Evolutionary conservation across 2,888 invertebrate genomes (phyloP).

Genomic region (Apeira syringaria): DNA sequence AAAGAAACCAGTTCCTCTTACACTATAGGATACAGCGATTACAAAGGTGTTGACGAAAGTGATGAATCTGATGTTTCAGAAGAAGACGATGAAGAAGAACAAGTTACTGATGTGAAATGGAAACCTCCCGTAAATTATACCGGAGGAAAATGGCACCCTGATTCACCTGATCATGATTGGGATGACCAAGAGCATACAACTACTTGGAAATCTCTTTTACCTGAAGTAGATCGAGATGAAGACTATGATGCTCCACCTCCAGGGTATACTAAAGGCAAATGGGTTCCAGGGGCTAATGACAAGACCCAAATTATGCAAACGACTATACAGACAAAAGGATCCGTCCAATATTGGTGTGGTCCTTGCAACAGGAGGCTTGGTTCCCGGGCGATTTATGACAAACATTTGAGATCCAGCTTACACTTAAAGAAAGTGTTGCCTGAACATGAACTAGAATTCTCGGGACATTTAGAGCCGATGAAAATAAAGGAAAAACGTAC

Average conservation of each 20-base stretch:
- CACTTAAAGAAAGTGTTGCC: conserved; percentile 87
- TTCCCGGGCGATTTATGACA: conserved; percentile 89
- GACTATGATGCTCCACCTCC: conserved; percentile 86
- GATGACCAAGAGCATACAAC: conserved; percentile 83
- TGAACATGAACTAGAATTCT: conserved; percentile 87
- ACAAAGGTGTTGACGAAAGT: conserved; percentile 72
- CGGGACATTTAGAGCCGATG: conserved; percentile 68
- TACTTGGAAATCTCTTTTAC: conserved; percentile 84
- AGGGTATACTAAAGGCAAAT: conserved; percentile 90
- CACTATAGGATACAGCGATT: conserved; percentile 63
- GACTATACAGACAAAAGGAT: conserved; percentile 74
- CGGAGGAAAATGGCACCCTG: conserved; percentile 75
- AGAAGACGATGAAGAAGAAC: conserved; percentile 82
- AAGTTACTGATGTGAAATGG: conserved; percentile 88
- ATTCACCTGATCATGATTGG: conserved; percentile 82
- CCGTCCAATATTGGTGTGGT: conserved; percentile 90
- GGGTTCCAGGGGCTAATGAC: conserved; percentile 87
- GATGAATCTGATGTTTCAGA: conserved; percentile 84
- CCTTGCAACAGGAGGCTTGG: conserved; percentile 91
- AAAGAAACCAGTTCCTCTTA: conserved; percentile 76
- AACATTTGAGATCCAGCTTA: conserved; percentile 89
- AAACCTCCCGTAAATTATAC: conserved; percentile 84
- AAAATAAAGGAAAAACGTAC: conserved; percentile 54
- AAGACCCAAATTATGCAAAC: conserved; percentile 81
- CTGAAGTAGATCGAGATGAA: conserved; percentile 68